Base-by-base conservation (phyloP, 1,140 invertebrate genomes). In the Drosophila obscura region DNA sequence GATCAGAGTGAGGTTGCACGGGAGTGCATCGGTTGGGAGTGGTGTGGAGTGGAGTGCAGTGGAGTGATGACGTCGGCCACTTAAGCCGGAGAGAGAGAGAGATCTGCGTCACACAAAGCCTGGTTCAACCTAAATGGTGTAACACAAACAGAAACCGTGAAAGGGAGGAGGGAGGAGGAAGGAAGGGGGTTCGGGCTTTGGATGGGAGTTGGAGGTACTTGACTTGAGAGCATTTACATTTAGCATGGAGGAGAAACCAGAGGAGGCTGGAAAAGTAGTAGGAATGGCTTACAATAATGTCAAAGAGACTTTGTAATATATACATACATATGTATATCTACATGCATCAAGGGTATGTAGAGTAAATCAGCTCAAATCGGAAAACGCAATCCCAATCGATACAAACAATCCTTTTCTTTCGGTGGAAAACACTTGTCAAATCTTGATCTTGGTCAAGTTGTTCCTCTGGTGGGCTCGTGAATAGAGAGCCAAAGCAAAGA, bases 51-150 rank as follows among this genome's bases (percentile, higher is more conserved):
- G 78, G n/a, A n/a, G n/a, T n/a, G n/a, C n/a, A 50, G 39, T 9
- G 39, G 16, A 63, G 75, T 35, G 78, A 77, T 80, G 73, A 80
- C 80, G 56, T 69, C 50, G 60, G 64, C 77, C 78, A 75, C 71
- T 80, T 81, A 80, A 63, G 61, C 66, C 77, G 46, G 61, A 55
- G 60, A 56, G 61, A 71, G 55, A 50, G 73, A 52, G 48, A 74
- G 66, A 69, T 69, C 66, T 69, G 63, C 67, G 55, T 49, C 73
- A 67, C 59, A 78, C 62, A 83, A 66, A 85, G 82, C 59, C 77
- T 45, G 78, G 68, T 73, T 85, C 60, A 81, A 78, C 77, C 66
- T 74, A 83, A 84, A 73, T 83, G 72, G 52, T 84, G 68, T 74
- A 64, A 87, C 84, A 65, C 52, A 74, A 74, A 74, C 61, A 74